Percentiles rank a stretch among this genome's conserved stretches.
Evolutionary conservation across 2,888 invertebrate genomes (phyloP).

Genomic region (Clitarchus hookeri): DNA sequence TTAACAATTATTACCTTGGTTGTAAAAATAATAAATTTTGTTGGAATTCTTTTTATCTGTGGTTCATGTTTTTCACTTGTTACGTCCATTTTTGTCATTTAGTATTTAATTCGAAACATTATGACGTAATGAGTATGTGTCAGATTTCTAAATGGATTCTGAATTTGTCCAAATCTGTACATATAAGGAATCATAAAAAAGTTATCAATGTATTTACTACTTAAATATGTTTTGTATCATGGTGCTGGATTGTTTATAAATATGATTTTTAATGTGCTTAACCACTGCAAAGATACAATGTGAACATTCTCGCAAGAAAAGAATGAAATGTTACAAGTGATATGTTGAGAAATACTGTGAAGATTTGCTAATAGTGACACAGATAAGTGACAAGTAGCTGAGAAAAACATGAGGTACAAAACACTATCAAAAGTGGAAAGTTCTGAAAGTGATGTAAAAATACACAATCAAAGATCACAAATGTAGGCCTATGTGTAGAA

Average conservation of each 20-base stretch:
- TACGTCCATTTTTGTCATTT: constrained; percentile 3
- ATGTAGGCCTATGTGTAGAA: not conserved
- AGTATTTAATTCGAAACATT: not conserved
- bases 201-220: not conserved
- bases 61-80: not conserved
- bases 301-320: not conserved
- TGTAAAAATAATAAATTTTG: not conserved
- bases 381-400: not conserved
- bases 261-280: not conserved
- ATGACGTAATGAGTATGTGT: not conserved
- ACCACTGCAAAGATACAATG: not conserved
- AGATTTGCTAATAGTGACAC: not conserved
- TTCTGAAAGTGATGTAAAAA: not conserved
- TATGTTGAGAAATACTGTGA: not conserved
- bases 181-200: not conserved
- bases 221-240: not conserved
- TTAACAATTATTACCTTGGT: not conserved
- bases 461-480: not conserved
- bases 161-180: not conserved
- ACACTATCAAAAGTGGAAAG: not conserved
- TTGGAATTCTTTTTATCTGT: not conserved
- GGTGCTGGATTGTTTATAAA: not conserved
- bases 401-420: not conserved
- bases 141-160: not conserved
- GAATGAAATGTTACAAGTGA: not conserved